Base-by-base conservation (phyloP, 2,113 vertebrate species). In the Chascanopsetta lugubris region DNA sequence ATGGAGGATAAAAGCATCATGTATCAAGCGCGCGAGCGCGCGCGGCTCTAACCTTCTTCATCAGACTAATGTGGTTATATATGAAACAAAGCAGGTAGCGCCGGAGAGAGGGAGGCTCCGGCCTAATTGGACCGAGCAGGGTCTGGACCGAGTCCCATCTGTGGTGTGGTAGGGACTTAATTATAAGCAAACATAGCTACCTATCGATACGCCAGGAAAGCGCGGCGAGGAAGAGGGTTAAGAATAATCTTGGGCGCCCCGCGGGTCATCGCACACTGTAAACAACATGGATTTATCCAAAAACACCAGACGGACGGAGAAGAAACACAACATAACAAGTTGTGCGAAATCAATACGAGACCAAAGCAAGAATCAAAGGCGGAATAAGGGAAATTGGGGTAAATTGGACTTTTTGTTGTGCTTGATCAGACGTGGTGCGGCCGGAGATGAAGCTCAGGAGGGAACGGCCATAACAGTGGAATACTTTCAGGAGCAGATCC, bases 61-160 rank as follows among this genome's bases (percentile, higher is more conserved):
- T 69, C 42, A 75, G 75, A 75, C 45, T 22, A 73, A 82, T 75
- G 75, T 54, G 71, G 85, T 64, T 69, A 79, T 68, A 71, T 54
- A 69, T 56, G 71, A 75, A 75, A 75, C 69, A 80, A 78, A 81
- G 75, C 53, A 77, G 58, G 60, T 15, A 79, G 63, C 18, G 24
- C 61, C 79, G 59, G 74, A 68, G 59, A 24, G n/a, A 76, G 70
- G 58, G 68, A 86, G 60, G 83, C 82, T 77, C n/a, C 62, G 38
- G 80, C 84, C 90, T 93, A 92, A 92, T 92, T 92, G 92, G 87
- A 51, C 87, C 75, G 74, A 73, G 71, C n/a, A n/a, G 84, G 81
- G 76, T 87, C 84, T 68, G 70, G 61, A 77, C 55, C 36, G 67
- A 75, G 82, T 90, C 88, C 86, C 87, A 89, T 87, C 84, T 88